These are phyloP conservation scores for Archivesica marissinica DNA, from an alignment of 1,140 invertebrate genomes.

Conservation along the genomic window DNA sequence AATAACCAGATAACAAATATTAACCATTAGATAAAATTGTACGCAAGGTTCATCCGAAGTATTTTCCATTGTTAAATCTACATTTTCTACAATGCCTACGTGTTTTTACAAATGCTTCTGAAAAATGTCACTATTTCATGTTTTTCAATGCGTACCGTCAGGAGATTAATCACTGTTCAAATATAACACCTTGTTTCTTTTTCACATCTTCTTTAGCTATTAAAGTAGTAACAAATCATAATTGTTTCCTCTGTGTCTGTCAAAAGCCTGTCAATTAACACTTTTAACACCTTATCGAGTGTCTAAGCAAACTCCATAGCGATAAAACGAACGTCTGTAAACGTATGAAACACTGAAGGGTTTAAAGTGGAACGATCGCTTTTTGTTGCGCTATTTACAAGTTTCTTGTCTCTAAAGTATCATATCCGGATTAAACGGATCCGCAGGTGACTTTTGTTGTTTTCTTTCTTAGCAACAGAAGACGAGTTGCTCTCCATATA, in stretches of 20 bases:
- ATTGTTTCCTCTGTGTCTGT: slow-evolving; percentile 27
- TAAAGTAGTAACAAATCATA: slow-evolving; percentile 36
- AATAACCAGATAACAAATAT: slow-evolving; percentile 3
- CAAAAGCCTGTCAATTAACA: slow-evolving; percentile 35
- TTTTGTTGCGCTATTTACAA: no score
- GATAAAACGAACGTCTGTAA: slow-evolving; percentile 17
- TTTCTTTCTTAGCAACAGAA: no score
- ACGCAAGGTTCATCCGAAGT: no score
- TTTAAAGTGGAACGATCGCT: no score
- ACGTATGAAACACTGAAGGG: no score
- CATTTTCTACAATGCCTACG: background rate
- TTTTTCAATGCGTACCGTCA: background rate
- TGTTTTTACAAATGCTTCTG: slow-evolving; percentile 8
- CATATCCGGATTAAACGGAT: no score
- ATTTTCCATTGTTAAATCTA: background rate
- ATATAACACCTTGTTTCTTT: slow-evolving; percentile 24
- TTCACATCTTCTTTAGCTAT: slow-evolving; percentile 37
- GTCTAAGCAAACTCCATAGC: background rate
- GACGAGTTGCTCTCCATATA: no score
- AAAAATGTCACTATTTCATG: slow-evolving; percentile 9
- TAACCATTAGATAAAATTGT: background rate
- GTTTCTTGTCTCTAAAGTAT: no score
- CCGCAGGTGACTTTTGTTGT: no score
- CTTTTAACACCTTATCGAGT: slow-evolving; percentile 31
- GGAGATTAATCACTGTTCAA: slow-evolving; percentile 27